phyloP scores from a whole-genome alignment of 2,797 vertebrate species.

The Oreortyx pictus region DNA sequence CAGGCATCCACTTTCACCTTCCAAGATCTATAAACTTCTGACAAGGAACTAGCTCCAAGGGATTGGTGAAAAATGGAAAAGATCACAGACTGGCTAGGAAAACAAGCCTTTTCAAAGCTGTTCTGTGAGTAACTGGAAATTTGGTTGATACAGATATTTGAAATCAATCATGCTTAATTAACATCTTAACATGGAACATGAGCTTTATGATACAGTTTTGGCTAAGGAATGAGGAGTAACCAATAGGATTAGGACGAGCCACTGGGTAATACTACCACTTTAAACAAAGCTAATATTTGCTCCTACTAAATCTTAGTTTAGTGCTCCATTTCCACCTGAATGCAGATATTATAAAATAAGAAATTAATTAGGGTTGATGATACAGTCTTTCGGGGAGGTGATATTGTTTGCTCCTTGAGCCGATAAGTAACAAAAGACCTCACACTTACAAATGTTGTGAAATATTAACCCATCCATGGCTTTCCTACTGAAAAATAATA shows the following conservation, averaged over 20 bases:
- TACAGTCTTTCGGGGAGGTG: background rate
- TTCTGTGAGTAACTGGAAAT: background rate
- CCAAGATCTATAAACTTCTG: background rate
- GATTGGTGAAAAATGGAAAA: background rate
- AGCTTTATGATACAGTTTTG: background rate
- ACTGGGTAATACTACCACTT: background rate
- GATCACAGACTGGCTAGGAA: background rate
- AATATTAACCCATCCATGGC: background rate
- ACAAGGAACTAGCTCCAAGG: background rate
- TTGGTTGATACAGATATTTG: background rate
- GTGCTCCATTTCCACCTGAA: background rate
- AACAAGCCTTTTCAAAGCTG: background rate
- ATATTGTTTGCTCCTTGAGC: background rate
- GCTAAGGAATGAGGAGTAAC: background rate
- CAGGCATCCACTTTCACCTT: background rate
- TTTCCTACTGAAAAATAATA: conserved; percentile 14
- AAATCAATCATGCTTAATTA: background rate
- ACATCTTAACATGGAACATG: background rate
- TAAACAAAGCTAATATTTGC: background rate
- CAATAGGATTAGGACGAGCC: background rate
- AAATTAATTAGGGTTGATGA: background rate
- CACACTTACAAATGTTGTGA: background rate
- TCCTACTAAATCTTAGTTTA: background rate
- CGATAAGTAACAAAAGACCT: background rate
- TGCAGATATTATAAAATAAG: background rate